Base-by-base conservation (phyloP, 2,797 vertebrate species). In the Enteromius argenteus region DNA sequence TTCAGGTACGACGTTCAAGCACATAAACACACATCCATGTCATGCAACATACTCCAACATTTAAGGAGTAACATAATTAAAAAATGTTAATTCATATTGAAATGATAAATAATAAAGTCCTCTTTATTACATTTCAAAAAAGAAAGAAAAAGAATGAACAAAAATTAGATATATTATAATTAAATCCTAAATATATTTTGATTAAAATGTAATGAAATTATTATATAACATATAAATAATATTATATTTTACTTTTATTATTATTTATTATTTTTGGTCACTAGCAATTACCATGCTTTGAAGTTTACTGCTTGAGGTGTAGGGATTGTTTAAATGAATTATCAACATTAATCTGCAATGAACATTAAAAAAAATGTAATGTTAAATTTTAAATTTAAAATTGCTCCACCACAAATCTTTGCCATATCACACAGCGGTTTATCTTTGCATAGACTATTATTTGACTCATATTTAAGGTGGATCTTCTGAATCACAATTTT, bases 1-100 rank as follows among this genome's bases (percentile, higher is more conserved):
- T 89, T 96, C 97, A 95, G 98, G 98, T 99, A 92, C 3, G 72
- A 73, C 5, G 44, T 17, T 81, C 21, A 79, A 44, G 66, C 49
- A 51, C 39, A 80, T 53, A 32, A 62, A 64, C 23, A 69, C 76
- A 56, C 58, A 67, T 37, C 13, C 49, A 32, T 42, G 44, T 4
- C 42, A 77, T 56, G 23, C n/a, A 77, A 19, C 51, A 79, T 69
- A 69, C 32, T 53, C 35, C 9, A 23, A 27, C 8, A 69, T 80
- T 80, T 39, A 68, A 68, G 35, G 64, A 53, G 35, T 49, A 80
- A 42, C 9, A 42, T 0, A 42, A 42, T 8, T 39, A 42, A 42
- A 56, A 80, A 21, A 5, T 3, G 0, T 39, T 51, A n/a, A 49
- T 67, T 7, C 51, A 10, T 35, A 44, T 64, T 49, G 1, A n/a